phyloP scores from a whole-genome alignment of 2,888 invertebrate genomes.

The Drosophila glabriapex region DNA sequence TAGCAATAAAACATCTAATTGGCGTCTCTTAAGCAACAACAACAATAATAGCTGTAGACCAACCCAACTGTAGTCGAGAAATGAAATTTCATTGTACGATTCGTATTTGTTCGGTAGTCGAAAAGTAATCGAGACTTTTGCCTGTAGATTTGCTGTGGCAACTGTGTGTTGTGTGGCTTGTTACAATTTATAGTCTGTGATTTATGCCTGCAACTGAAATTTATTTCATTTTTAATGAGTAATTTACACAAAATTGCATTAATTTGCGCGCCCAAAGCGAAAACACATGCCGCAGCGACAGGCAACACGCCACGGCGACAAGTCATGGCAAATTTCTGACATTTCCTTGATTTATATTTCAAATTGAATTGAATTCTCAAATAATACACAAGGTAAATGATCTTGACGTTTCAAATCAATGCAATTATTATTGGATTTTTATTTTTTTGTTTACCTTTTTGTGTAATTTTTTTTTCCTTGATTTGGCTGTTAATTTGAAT shows the following conservation, averaged over 20 bases:
- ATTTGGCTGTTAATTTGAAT: constrained; percentile 36
- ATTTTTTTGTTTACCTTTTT: constrained; percentile 3
- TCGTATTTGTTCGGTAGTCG: constrained; percentile 31
- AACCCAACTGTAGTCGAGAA: constrained; percentile 41
- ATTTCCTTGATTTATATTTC: constrained; percentile 76
- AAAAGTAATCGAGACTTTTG: constrained; percentile 70
- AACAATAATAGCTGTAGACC: constrained; percentile 16
- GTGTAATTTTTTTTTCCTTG: neutral
- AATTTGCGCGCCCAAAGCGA: constrained; percentile 68
- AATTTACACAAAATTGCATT: constrained; percentile 80
- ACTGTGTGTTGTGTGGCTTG: constrained; percentile 36
- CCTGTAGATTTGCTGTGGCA: constrained; percentile 58
- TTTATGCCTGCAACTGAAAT: constrained; percentile 75
- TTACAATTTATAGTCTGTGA: constrained; percentile 74
- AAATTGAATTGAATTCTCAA: constrained; percentile 63
- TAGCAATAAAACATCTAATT: constrained; percentile 83
- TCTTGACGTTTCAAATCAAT: constrained; percentile 31
- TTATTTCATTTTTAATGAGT: constrained; percentile 82
- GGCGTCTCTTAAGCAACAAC: constrained; percentile 63
- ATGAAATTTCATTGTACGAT: constrained; percentile 70
- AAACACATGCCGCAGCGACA: constrained; percentile 50
- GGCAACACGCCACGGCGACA: constrained; percentile 58
- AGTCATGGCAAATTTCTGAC: constrained; percentile 80
- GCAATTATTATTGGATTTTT: constrained; percentile 35
- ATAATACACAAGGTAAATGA: constrained; percentile 26